A percentile compares a stretch with the other conserved stretches of the same genome.
phyloP scores from a whole-genome alignment of 2,888 invertebrate species.

The Sphaerophoria taeniata region DNA sequence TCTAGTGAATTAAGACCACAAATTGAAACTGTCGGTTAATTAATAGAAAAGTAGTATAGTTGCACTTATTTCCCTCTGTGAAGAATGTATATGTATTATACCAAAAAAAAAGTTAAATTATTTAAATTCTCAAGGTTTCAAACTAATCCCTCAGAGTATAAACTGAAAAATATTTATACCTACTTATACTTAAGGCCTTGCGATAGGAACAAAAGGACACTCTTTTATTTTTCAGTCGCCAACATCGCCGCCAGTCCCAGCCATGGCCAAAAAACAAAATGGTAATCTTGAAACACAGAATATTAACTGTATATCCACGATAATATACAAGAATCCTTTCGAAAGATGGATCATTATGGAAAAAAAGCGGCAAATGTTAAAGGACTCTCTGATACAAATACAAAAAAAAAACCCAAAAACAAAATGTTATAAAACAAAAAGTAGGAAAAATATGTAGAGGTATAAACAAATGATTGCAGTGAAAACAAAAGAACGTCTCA shows the following conservation, averaged over 20 bases:
- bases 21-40: too few species aligned
- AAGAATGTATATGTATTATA: too few species aligned
- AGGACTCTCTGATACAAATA: slow-evolving; percentile 37
- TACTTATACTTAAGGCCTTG: background rate
- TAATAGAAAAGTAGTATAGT: too few species aligned
- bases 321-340: background rate
- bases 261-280: slow-evolving; percentile 40
- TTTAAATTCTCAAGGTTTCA: too few species aligned
- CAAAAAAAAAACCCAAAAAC: slow-evolving; percentile 6
- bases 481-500: slow-evolving; percentile 79
- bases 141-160: background rate
- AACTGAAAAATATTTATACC: too few species aligned
- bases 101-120: too few species aligned
- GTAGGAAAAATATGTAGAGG: background rate
- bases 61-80: too few species aligned
- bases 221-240: slow-evolving; percentile 15
- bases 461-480: slow-evolving; percentile 69
- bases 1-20: too few species aligned
- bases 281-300: slow-evolving; percentile 52
- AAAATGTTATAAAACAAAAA: slow-evolving; percentile 16
- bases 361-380: slow-evolving; percentile 62
- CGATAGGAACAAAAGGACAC: slow-evolving; percentile 41
- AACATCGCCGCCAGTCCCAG: background rate
- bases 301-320: slow-evolving; percentile 4
- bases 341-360: slow-evolving; percentile 18